phyloP scores from a whole-genome alignment of 2,888 invertebrate species.

The Tethea ocularis region DNA sequence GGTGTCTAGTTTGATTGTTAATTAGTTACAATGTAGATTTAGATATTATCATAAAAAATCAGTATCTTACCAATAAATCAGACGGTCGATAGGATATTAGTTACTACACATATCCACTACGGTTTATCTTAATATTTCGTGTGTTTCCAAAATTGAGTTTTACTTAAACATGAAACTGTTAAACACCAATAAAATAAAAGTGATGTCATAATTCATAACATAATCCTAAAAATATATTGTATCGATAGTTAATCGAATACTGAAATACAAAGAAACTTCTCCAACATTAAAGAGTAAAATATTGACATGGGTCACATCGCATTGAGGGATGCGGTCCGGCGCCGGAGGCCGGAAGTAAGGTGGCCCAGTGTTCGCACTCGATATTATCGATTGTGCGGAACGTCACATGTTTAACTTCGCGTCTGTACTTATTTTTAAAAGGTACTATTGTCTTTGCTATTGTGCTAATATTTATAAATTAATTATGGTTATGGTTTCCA shows the following conservation, averaged over 20 bases:
- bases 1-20: constrained; percentile 51
- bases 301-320: constrained; percentile 55
- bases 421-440: neutral
- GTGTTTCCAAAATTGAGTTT: no score
- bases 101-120: neutral
- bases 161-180: no score
- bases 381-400: constrained; percentile 54
- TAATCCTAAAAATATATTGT: neutral
- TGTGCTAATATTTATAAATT: neutral
- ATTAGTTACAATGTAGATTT: constrained; percentile 36
- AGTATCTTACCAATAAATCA: neutral
- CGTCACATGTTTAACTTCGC: constrained; percentile 24
- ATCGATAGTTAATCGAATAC: neutral
- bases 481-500: neutral
- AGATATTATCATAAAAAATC: constrained; percentile 5
- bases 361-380: constrained; percentile 47
- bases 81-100: neutral
- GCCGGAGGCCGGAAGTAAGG: constrained; percentile 42
- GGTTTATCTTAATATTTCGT: neutral
- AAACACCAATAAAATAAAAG: no score
- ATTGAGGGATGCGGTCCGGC: constrained; percentile 26
- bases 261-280: neutral
- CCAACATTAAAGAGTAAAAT: constrained; percentile 13
- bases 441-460: no score
- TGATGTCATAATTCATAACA: no score